A percentile compares a stretch with the other conserved stretches of the same genome.
phyloP scores from a whole-genome alignment of 1,140 invertebrate species.

The Cardiocondyla obscurior region DNA sequence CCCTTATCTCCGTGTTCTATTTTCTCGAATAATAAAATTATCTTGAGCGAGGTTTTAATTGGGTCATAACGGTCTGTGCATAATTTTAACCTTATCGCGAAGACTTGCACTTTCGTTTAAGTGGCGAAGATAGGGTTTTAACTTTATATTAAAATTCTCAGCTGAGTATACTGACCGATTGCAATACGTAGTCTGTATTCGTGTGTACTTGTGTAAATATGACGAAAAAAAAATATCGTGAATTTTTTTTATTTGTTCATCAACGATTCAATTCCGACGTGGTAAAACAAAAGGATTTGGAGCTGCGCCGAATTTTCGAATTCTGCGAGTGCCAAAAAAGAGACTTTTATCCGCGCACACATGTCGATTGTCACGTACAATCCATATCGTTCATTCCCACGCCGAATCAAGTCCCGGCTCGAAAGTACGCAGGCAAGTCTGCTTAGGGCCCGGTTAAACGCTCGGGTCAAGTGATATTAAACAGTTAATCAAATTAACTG shows the following conservation, averaged over 20 bases:
- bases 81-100: not conserved
- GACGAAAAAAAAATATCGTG: too few relatives aligned
- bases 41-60: not conserved
- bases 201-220: too few relatives aligned
- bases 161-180: too few relatives aligned
- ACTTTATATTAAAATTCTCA: too few relatives aligned
- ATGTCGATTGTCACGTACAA: conserved; percentile 34
- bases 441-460: conserved; percentile 62
- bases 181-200: too few relatives aligned
- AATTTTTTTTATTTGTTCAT: not conserved
- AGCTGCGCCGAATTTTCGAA: not conserved
- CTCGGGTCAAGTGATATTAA: conserved; percentile 69
- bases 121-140: not conserved
- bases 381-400: conserved; percentile 70
- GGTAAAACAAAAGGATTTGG: not conserved
- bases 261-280: not conserved
- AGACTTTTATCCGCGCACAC: conserved; percentile 4
- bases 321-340: not conserved
- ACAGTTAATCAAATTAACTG: conserved; percentile 70
- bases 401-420: conserved; percentile 65
- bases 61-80: not conserved
- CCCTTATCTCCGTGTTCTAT: not conserved
- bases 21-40: conserved; percentile 8
- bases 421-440: conserved; percentile 54
- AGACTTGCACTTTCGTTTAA: not conserved